These are phyloP conservation scores for Tanaodytes sp. DNA, from an alignment of 2,888 invertebrate genomes.

Conservation along the genomic window DNA sequence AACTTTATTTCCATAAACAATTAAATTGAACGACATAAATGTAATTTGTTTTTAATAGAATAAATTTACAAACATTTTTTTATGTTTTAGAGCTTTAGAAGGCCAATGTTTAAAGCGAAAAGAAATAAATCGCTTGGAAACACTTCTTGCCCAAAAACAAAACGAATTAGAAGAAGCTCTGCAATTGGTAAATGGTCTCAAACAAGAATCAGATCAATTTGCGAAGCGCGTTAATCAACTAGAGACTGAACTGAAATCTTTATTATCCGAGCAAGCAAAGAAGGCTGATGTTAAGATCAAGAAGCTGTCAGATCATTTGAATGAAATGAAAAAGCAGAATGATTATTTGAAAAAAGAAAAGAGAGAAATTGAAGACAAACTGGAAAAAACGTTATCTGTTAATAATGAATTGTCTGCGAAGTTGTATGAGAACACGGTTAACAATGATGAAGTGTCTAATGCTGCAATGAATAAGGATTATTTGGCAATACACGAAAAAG, in stretches of 20 bases:
- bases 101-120: slow-evolving; percentile 74
- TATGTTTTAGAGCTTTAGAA: slow-evolving; percentile 67
- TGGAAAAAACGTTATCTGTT: slow-evolving; percentile 62
- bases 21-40: too few relatives aligned
- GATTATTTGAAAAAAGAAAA: slow-evolving; percentile 63
- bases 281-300: slow-evolving; percentile 68
- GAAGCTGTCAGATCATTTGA: slow-evolving; percentile 64
- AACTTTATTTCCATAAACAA: neutral
- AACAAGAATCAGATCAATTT: slow-evolving; percentile 62
- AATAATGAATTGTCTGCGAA: slow-evolving; percentile 63
- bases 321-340: slow-evolving; percentile 63
- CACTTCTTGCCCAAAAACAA: slow-evolving; percentile 69
- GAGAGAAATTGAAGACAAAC: slow-evolving; percentile 59
- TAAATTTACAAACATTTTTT: neutral
- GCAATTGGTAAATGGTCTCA: slow-evolving; percentile 59
- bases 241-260: slow-evolving; percentile 66
- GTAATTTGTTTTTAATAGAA: too few relatives aligned
- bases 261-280: slow-evolving; percentile 65
- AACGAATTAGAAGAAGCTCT: slow-evolving; percentile 67
- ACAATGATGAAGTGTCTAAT: slow-evolving; percentile 60
- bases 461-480: slow-evolving; percentile 68
- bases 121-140: slow-evolving; percentile 74
- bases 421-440: slow-evolving; percentile 61
- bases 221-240: slow-evolving; percentile 65
- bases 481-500: slow-evolving; percentile 68